phyloP scores from a whole-genome alignment of 2,113 vertebrate species.

The Proterorhinus semilunaris region DNA sequence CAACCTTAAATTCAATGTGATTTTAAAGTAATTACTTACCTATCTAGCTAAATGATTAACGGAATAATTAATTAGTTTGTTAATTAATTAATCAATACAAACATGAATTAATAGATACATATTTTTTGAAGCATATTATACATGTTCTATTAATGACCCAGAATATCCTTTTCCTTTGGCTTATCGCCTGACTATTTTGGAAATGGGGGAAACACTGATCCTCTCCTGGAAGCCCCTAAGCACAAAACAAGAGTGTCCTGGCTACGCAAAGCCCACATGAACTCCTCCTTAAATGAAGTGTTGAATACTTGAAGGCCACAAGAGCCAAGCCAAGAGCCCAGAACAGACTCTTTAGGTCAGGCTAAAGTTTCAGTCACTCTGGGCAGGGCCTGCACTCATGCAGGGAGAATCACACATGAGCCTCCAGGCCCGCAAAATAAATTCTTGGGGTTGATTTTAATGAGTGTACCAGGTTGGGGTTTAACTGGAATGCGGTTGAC shows the following conservation, averaged over 20 bases:
- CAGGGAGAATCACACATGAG: slow-evolving; percentile 34
- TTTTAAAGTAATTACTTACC: no score
- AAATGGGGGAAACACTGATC: slow-evolving; percentile 18
- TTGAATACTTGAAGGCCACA: slow-evolving; percentile 41
- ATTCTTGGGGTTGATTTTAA: slow-evolving; percentile 58
- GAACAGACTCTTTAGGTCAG: slow-evolving; percentile 49
- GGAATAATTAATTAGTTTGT: neutral
- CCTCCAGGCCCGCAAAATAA: slow-evolving; percentile 29
- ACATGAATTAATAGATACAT: slow-evolving; percentile 22
- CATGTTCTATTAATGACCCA: slow-evolving; percentile 1
- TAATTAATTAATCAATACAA: slow-evolving; percentile 9
- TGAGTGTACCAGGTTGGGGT: slow-evolving; percentile 55
- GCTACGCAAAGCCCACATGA: slow-evolving; percentile 12
- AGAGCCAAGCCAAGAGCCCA: slow-evolving; percentile 40
- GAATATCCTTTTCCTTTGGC: slow-evolving; percentile 11
- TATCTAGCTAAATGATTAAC: no score
- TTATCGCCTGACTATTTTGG: slow-evolving; percentile 15
- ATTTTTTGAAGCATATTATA: slow-evolving; percentile 27
- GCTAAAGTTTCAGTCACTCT: slow-evolving; percentile 55
- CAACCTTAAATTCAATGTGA: no score
- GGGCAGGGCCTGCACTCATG: slow-evolving; percentile 19
- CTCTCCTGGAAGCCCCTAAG: slow-evolving; percentile 2
- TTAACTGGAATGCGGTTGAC: slow-evolving; percentile 64
- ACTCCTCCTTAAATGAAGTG: slow-evolving; percentile 42
- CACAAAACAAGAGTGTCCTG: slow-evolving; percentile 14